Evolutionary conservation across 2,888 invertebrate genomes (phyloP), one percentile per base, ranked within the genome.

Genomic region (Epirrhoe alternata): DNA sequence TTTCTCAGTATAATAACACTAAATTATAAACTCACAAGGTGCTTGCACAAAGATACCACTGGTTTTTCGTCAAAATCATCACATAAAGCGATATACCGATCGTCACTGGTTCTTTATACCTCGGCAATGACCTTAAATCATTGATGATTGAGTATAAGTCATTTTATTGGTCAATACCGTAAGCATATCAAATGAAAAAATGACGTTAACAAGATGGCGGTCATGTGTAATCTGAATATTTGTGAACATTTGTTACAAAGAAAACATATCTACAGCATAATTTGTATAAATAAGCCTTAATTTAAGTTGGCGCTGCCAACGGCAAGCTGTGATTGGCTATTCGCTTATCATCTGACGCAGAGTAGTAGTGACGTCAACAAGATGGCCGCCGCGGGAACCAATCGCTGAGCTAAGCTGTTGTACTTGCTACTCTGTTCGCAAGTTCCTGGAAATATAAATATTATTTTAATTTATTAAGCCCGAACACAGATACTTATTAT

Each of bases 361-460:
- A 81, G 63, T 35, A 83, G 60, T 45, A 81, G 68, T 71, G 70
- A 68, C 77, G 78, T 71, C 72, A 74, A 0, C 63, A 76, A 71
- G 16, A 78, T 64, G 66, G 74, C 67, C 45, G 77, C 66, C 52
- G 77, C 70, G 12, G 73, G 78, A 56, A 76, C 62, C 17, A 72
- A 52, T 1, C 82, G 77, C 3, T 45, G n/a, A n/a, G 83, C 82
- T 2, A 68, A 52, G 74, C 92, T 92, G 82, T 88, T 92, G 83
- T 88, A 93, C 68, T 91, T 82, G 79, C 92, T 92, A 81, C 88
- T 93, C 70, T 94, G 94, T 71, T 92, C 93, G 74, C 94, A 94
- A 0, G 93, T 94, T 0, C 93, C 94, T 94, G 84, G 0, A 78
- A 76, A 60, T 7, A 51, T 67, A 59, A 24, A 47, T 33, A 17